Evolutionary conservation across 2,113 vertebrate genomes (phyloP).

Genomic region (Synodontis membranacea): DNA sequence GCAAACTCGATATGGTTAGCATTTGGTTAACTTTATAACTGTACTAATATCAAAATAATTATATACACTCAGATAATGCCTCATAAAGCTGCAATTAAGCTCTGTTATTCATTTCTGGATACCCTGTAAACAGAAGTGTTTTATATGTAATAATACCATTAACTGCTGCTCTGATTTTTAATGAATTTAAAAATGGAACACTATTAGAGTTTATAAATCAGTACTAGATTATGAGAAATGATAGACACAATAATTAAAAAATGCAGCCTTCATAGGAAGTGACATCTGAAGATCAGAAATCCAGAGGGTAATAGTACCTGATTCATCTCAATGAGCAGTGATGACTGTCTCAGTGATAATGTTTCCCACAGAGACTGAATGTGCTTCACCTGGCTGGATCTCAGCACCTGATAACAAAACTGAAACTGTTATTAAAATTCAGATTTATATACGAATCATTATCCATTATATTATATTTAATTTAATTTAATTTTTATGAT

Average conservation of each 20-base stretch:
- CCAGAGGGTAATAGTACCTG: slow-evolving; percentile 27
- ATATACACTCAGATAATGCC: not conserved
- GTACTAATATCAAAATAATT: not conserved
- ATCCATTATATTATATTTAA: not conserved
- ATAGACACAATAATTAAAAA: not conserved
- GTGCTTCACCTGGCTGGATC: slow-evolving; percentile 50
- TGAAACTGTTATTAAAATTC: not conserved
- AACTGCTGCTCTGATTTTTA: too few relatives aligned
- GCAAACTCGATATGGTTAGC: not conserved
- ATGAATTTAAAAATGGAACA: not conserved
- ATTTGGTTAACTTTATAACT: not conserved
- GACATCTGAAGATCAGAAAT: not conserved
- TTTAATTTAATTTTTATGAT: too few relatives aligned
- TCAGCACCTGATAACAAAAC: slow-evolving; percentile 41
- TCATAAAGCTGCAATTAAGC: not conserved
- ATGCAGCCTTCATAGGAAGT: not conserved
- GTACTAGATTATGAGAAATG: not conserved
- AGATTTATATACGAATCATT: not conserved
- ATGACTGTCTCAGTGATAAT: slow-evolving; percentile 44
- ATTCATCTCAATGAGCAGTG: slow-evolving; percentile 50
- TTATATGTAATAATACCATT: too few relatives aligned
- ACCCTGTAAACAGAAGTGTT: too few relatives aligned
- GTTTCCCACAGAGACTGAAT: slow-evolving; percentile 49
- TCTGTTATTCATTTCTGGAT: too few relatives aligned
- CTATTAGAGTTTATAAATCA: not conserved